phyloP scores from a whole-genome alignment of 2,888 invertebrate genomes.

The Idaea straminata region DNA sequence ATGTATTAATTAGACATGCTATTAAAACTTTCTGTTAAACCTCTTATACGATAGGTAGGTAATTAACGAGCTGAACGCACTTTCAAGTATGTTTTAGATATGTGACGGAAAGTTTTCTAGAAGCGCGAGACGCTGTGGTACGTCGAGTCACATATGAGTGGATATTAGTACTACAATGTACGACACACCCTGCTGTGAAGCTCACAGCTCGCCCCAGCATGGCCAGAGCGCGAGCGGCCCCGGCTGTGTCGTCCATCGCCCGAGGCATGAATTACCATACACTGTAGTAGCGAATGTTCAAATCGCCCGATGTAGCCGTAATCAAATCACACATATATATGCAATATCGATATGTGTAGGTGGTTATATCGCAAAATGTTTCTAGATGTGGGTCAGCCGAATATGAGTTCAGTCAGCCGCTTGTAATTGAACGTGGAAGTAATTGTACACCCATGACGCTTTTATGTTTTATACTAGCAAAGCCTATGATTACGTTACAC shows the following conservation, averaged over 20 bases:
- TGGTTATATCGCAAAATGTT: constrained; percentile 62
- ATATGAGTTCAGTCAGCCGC: constrained; percentile 54
- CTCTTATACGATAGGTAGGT: constrained; percentile 22
- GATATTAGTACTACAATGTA: constrained; percentile 23
- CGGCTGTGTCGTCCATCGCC: constrained; percentile 29
- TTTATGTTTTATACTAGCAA: constrained; percentile 55
- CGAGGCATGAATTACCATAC: constrained; percentile 54
- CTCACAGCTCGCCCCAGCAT: constrained; percentile 12
- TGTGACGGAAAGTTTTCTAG: constrained; percentile 21
- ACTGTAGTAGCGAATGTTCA: constrained; percentile 26
- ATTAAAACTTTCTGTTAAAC: constrained; percentile 26
- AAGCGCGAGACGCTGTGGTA: constrained; percentile 24
- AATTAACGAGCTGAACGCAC: constrained; percentile 20
- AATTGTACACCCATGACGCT: constrained; percentile 63
- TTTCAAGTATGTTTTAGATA: constrained; percentile 24
- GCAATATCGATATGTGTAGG: constrained; percentile 60
- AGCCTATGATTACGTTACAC: constrained; percentile 61
- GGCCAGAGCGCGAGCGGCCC: constrained; percentile 4
- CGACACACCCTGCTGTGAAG: constrained; percentile 34
- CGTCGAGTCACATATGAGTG: constrained; percentile 11
- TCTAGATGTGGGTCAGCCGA: constrained; percentile 60
- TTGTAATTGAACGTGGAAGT: constrained; percentile 61
- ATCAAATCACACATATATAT: constrained; percentile 53
- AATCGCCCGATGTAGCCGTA: constrained; percentile 39
- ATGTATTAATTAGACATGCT: constrained; percentile 20